phyloP scores from a whole-genome alignment of 1,140 invertebrate genomes.

The Cydia pomonella region DNA sequence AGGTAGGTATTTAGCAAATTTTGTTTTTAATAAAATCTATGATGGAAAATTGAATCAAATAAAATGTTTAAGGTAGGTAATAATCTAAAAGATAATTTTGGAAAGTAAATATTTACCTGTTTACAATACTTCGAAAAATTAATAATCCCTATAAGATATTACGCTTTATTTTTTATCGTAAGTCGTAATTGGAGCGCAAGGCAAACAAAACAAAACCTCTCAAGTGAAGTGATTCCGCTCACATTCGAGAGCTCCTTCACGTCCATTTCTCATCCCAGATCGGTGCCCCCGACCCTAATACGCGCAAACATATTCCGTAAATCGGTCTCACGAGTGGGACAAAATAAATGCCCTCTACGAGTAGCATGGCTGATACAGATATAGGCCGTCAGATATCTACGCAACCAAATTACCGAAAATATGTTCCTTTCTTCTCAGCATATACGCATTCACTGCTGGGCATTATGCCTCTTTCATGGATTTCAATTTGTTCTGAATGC shows the following conservation, averaged over 20 bases:
- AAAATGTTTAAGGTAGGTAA: no score
- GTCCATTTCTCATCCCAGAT: constrained; percentile 24
- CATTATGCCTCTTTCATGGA: no score
- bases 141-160: background rate
- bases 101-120: background rate
- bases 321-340: background rate
- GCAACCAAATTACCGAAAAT: no score
- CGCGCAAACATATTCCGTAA: constrained; percentile 16
- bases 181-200: background rate
- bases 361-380: background rate
- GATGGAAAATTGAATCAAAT: no score
- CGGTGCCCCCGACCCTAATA: constrained; percentile 7
- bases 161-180: background rate
- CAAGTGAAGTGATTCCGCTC: constrained; percentile 13
- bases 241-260: constrained; percentile 4
- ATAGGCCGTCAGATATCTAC: background rate
- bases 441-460: no score
- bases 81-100: no score
- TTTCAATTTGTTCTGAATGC: no score
- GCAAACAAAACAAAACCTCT: constrained; percentile 23
- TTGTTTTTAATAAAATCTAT: no score
- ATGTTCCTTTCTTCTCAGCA: no score
- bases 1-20: no score
- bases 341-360: background rate
- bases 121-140: background rate